Base-by-base conservation (phyloP, 2,113 vertebrate genomes). In the Phyllostomus hastatus region DNA sequence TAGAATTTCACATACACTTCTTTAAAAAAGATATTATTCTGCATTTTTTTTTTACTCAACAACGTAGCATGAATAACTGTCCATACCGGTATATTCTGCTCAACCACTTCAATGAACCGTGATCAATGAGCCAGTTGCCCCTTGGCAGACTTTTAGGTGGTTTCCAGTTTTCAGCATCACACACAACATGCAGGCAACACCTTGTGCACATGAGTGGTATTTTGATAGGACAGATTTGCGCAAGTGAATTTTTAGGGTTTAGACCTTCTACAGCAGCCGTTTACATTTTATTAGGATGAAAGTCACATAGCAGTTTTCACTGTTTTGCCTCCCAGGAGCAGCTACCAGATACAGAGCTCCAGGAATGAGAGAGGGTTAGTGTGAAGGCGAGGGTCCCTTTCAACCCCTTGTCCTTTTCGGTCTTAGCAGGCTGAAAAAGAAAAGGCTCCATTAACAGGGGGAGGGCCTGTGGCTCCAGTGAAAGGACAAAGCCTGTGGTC, bases 391-490 rank as follows among this genome's bases (percentile, higher is more conserved):
- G 50, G 22, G 69, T 50, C 43, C 0, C 0, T 35, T 81, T 46
- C 5, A 91, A 64, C 16, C 22, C 57, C 57, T 54, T 93, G 12
- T 70, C 54, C 73, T 86, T 61, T 70, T 91, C 43, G 64, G 12
- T 38, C 91, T 69, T 46, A 83, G 67, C 38, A 95, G 59, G 20
- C 48, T 57, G 43, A 19, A 35, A 66, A 61, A 97, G 91, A 91
- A 52, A 69, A 43, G 43, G 9, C 0, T 12, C 38, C 88, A 59
- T 95, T 22, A 22, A n/a, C 1, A 7, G n/a, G 8, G 0, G 3
- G 75, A 69, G 9, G 33, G 22, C 3, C 50, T 67, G 33, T 91
- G 89, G 57, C 33, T 20, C 67, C 41, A 67, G 0, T 0, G 0
- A 75, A 94, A 17, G 16, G 66, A 70, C 38, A 96, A 88, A 82